phyloP scores from a whole-genome alignment of 2,113 vertebrate genomes.

The Zosterops borbonicus region DNA sequence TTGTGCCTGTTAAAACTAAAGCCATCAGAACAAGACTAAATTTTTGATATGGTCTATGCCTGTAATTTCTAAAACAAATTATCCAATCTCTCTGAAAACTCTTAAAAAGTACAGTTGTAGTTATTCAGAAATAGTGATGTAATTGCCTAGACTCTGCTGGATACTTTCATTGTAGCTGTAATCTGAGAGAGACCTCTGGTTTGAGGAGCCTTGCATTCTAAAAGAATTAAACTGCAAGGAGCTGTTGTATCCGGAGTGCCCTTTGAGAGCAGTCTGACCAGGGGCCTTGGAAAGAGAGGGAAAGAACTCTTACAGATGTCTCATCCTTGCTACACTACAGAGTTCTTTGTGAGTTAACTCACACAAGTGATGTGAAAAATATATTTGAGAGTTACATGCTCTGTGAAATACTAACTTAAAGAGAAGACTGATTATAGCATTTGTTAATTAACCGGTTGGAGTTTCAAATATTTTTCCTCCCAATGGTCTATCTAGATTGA shows the following conservation, averaged over 20 bases:
- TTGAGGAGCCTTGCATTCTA: not conserved
- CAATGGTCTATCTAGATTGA: not conserved
- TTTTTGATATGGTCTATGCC: not conserved
- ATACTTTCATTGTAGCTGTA: not conserved
- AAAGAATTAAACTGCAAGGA: not conserved
- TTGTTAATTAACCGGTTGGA: not conserved
- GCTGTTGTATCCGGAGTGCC: rapidly evolving
- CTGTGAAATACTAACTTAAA: not conserved
- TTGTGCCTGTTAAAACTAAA: not conserved
- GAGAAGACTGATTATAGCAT: not conserved
- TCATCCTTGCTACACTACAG: not conserved
- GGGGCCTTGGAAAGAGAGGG: not conserved
- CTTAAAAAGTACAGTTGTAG: not conserved
- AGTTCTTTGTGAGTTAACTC: not conserved
- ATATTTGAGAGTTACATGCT: not conserved
- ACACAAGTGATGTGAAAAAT: not conserved
- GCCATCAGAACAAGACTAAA: not conserved
- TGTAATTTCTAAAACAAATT: not conserved
- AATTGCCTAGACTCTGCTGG: not conserved
- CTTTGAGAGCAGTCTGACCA: not conserved
- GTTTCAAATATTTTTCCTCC: not conserved
- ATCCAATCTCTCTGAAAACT: not conserved
- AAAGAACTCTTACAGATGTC: not conserved
- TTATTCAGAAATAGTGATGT: not conserved
- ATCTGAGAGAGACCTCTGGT: not conserved